Evolutionary conservation across 2,113 vertebrate genomes (phyloP), one percentile per base, ranked within the genome.

Genomic region (Malurus melanocephalus): DNA sequence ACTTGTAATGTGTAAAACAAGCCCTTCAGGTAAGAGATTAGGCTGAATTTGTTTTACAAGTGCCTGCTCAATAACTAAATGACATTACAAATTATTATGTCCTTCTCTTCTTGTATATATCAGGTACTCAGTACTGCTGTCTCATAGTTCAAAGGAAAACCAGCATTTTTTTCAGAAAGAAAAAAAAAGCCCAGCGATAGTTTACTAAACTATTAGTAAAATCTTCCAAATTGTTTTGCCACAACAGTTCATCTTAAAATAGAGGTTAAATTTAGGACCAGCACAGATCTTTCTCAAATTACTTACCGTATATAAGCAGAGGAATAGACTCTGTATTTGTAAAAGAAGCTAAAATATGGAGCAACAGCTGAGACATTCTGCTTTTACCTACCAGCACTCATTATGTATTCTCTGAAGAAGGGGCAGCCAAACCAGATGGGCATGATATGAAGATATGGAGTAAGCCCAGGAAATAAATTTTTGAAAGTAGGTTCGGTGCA

Each of bases 391-490:
- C 98, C 98, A 24, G 40, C 30, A 48, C 88, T 81, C 97, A 98
- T 95, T 40, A 96, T 0, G 51, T 97, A 98, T 45, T 98, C 98
- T 81, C 97, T 96, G 93, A 97, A 97, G 85, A 98, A 87, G 24
- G 98, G 98, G 23, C 95, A 96, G 23, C 84, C 18, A 32, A 98
- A 97, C 96, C 96, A 97, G 60, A 94, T 87, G 5, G 96, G 93
- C 57, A 96, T 94, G 62, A 96, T 80, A 20, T 98, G 97, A 46
- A 98, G 93, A 78, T 97, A 97, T 0, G 94, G 85, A 4, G 96
- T 98, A 42, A 98, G 91, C 49, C 96, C 97, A 14, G 97, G 97
- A 91, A 98, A 98, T 62, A 98, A 91, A 61, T 94, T 75, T 82
- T 93, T 84, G 91, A 98, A 98, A 67, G 59, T 48, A 6, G 97